These are phyloP conservation scores for Pyrgus malvae DNA, from an alignment of 2,888 invertebrate genomes.

Conservation along the genomic window DNA sequence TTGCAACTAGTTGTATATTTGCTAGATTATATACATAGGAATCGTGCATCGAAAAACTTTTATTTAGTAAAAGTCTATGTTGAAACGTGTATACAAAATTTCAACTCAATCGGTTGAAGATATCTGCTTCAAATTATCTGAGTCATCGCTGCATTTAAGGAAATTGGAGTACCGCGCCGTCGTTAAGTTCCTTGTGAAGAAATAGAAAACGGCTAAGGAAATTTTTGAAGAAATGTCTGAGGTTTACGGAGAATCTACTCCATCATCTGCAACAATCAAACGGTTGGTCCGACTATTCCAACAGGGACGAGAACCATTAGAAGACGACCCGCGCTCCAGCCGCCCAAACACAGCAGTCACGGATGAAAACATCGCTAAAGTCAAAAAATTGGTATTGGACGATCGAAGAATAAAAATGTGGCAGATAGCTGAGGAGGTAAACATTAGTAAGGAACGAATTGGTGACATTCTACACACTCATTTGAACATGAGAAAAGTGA, in stretches of 20 bases:
- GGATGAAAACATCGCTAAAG: no score
- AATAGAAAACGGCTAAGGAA: constrained; percentile 18
- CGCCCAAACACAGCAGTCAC: background rate
- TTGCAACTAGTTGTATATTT: no score
- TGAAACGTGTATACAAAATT: no score
- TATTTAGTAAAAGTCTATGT: no score
- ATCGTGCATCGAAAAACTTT: no score
- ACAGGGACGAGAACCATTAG: background rate
- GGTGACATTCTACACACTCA: constrained; percentile 14
- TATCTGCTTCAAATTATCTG: no score
- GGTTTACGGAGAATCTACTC: constrained; percentile 24
- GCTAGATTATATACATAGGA: no score
- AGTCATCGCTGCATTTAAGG: background rate
- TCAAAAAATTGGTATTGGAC: no score
- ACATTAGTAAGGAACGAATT: constrained; percentile 25
- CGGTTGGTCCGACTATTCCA: background rate
- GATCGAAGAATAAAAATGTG: background rate
- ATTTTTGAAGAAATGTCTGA: constrained; percentile 19
- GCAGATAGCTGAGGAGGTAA: constrained; percentile 21
- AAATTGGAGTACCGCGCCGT: constrained; percentile 19
- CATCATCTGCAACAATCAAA: constrained; percentile 6
- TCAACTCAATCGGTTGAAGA: no score
- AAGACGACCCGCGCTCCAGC: background rate
- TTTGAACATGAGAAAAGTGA: constrained; percentile 18
- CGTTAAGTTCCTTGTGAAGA: constrained; percentile 23